A percentile compares a stretch with the other conserved stretches of the same genome.
Evolutionary conservation across 2,113 vertebrate species (phyloP).

Genomic region (Bos javanicus): DNA sequence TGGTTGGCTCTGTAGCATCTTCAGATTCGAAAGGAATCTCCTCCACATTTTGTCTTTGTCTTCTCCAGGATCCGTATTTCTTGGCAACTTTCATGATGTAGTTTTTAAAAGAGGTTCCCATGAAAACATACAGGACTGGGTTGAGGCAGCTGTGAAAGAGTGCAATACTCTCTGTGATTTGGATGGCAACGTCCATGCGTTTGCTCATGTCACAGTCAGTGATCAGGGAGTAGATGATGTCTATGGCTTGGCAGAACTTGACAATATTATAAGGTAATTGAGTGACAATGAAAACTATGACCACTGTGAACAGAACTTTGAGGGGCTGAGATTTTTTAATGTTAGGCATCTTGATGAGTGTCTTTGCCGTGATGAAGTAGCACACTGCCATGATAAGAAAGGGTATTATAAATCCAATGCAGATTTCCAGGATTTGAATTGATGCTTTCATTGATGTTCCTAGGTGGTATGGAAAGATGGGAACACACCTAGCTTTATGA

Average conservation of each 20-base stretch:
- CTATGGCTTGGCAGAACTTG: slow-evolving; percentile 88
- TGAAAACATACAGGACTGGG: slow-evolving; percentile 89
- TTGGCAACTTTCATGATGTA: slow-evolving; percentile 86
- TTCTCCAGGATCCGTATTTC: slow-evolving; percentile 77
- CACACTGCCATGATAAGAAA: slow-evolving; percentile 90
- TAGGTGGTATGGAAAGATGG: slow-evolving; percentile 81
- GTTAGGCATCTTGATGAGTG: slow-evolving; percentile 80
- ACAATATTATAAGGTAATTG: slow-evolving; percentile 93
- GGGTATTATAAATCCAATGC: slow-evolving; percentile 90
- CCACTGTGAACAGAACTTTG: slow-evolving; percentile 86
- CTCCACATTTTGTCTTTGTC: slow-evolving; percentile 67
- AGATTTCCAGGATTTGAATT: slow-evolving; percentile 88
- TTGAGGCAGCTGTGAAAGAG: slow-evolving; percentile 94
- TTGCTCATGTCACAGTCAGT: slow-evolving; percentile 88
- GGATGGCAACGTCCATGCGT: slow-evolving; percentile 85
- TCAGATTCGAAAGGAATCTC: slow-evolving; percentile 82
- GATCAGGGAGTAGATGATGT: slow-evolving; percentile 87
- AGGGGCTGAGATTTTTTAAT: slow-evolving; percentile 85
- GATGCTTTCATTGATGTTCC: slow-evolving; percentile 80
- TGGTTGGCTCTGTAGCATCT: slow-evolving; percentile 76
- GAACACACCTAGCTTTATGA: slow-evolving; percentile 80
- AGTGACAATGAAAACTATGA: slow-evolving; percentile 88
- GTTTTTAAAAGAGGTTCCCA: slow-evolving; percentile 90
- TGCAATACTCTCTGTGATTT: slow-evolving; percentile 90
- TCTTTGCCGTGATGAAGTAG: slow-evolving; percentile 82